Conservation (phyloP, 2,113 vertebrate species). For the Centrocercus urophasianus region DNA sequence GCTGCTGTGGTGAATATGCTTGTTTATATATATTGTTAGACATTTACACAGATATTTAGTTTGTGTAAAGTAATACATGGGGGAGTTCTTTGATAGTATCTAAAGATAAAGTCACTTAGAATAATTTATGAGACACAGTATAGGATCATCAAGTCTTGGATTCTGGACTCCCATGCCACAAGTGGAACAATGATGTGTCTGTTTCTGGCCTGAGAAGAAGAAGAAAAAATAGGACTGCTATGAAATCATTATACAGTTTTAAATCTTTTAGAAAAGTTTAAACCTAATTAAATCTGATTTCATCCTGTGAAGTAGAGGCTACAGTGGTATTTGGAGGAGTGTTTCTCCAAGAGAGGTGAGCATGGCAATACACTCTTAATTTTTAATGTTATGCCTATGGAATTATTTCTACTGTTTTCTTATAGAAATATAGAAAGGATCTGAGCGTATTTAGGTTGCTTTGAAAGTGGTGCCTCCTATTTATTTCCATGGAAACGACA, state of each 20-base stretch:
- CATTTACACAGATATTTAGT: not conserved
- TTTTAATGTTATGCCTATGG: not conserved
- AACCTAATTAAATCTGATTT: not conserved
- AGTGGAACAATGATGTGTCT: fast-evolving
- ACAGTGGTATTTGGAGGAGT: not conserved
- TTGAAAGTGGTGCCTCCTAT: not conserved
- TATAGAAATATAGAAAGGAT: not conserved
- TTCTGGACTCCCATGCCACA: not conserved
- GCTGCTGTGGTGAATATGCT: not conserved
- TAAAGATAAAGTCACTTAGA: not conserved
- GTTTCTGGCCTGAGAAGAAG: not conserved
- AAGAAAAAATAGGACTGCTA: not conserved
- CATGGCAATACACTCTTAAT: not conserved
- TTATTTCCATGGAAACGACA: not conserved
- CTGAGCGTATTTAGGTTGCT: not conserved
- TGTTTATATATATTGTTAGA: not conserved
- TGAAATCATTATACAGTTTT: not conserved
- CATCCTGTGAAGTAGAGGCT: not conserved
- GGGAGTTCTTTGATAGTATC: not conserved
- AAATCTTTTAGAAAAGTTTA: not conserved
- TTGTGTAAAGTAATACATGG: not conserved
- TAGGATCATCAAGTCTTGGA: not conserved
- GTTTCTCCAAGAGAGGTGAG: not conserved
- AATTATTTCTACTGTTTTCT: not conserved
- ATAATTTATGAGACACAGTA: not conserved